These are phyloP conservation scores for Pyrgus malvae DNA, from an alignment of 2,888 invertebrate genomes.

Conservation along the genomic window DNA sequence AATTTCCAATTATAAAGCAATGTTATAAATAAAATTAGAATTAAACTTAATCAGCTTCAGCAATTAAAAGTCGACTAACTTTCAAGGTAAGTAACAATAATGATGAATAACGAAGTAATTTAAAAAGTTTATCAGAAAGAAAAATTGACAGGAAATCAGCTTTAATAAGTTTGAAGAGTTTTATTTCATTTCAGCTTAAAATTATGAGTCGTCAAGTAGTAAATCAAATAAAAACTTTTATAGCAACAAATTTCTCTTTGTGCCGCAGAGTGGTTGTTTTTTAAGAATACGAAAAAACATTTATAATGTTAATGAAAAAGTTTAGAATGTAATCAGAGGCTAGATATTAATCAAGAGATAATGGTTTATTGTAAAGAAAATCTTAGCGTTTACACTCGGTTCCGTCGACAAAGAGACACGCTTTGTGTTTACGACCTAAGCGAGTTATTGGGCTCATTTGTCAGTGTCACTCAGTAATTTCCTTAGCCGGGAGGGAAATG, in stretches of 20 bases:
- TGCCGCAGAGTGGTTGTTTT: no score
- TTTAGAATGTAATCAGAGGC: background rate
- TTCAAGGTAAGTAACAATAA: slow-evolving; percentile 45
- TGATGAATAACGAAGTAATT: slow-evolving; percentile 50
- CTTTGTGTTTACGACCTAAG: slow-evolving; percentile 51
- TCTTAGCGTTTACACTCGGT: slow-evolving; percentile 15
- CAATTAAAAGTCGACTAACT: slow-evolving; percentile 44
- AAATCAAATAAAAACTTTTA: background rate
- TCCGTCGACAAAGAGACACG: slow-evolving; percentile 18
- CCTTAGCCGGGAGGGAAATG: slow-evolving; percentile 60
- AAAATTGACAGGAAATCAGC: slow-evolving; percentile 27
- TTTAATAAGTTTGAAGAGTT: slow-evolving; percentile 6
- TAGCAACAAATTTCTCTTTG: background rate
- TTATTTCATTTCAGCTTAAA: slow-evolving; percentile 1
- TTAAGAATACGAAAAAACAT: no score
- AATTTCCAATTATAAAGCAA: no score
- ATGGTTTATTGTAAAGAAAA: background rate
- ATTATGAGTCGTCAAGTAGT: background rate
- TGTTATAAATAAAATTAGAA: background rate
- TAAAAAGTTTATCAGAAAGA: slow-evolving; percentile 34
- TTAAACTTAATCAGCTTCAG: slow-evolving; percentile 8
- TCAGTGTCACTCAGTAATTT: slow-evolving; percentile 73
- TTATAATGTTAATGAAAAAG: background rate
- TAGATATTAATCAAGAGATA: slow-evolving; percentile 9
- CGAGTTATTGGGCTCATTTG: slow-evolving; percentile 72